Base-by-base conservation (phyloP, 2,113 vertebrate species). In the Atractosteus spatula region DNA sequence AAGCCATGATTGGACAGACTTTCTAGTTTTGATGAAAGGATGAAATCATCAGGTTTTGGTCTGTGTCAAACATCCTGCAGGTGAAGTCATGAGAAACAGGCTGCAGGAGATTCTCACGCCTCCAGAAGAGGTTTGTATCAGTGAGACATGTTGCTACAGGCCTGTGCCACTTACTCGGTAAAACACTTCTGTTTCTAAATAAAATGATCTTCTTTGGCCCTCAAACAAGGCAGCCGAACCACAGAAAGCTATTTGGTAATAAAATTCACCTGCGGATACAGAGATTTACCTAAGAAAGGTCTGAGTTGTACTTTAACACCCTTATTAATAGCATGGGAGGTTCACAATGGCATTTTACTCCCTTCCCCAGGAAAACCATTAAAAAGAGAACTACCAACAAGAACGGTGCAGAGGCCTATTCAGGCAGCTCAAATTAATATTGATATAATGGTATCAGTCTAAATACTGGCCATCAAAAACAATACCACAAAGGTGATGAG, bases 41-140 rank as follows among this genome's bases (percentile, higher is more conserved):
- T 94, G 92, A 92, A 91, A 92, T 92, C 90, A 91, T 84, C 87
- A 75, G 68, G 77, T 86, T 81, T 89, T 88, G 86, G 91, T 91
- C 91, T 90, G 89, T 91, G 83, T 92, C 87, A 93, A 91, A 93
- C 79, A 92, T 85, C 87, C 88, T 87, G 82, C 88, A 93, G 87
- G 80, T 88, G 82, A 81, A 90, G 93, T 94, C 95, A 94, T 98
- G 97, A 94, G 95, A 99, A 97, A 93, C 89, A 91, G 90, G 89
- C 93, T 94, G 71, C 74, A 84, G 81, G 75, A 87, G 89, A 90
- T 98, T 99, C 96, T 95, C 97, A 99, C 96, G 94, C 94, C 92
- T 88, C 91, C 89, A 90, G 92, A 83, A 81, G 77, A 85, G 85
- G 89, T 74, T 91, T 86, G 86, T 88, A 77, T 90, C 88, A 83